Base-by-base conservation (phyloP, 2,113 vertebrate genomes). In the Philantomba maxwellii region DNA sequence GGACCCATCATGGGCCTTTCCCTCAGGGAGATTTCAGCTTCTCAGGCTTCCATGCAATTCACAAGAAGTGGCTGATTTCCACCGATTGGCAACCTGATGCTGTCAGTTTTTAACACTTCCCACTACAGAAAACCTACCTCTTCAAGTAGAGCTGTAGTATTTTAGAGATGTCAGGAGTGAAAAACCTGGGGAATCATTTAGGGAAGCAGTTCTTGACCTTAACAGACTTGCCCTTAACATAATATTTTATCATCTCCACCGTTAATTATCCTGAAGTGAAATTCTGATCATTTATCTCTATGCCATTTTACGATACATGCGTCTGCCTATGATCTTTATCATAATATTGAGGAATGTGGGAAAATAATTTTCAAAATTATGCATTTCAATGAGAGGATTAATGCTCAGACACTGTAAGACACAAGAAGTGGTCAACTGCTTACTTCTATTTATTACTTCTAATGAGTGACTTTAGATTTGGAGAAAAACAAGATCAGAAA, bases 401-500 rank as follows among this genome's bases (percentile, higher is more conserved):
- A 51, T 78, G 36, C 21, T 60, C 60, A 8, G 26, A 70, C 36
- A 78, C 30, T 45, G 80, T 53, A 89, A 55, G 19, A 33, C 36
- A 49, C 64, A 80, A 45, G 33, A 26, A 47, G 28, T 36, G 13
- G 57, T 58, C 85, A 91, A 39, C 5, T 43, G 25, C 62, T 93
- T 70, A 26, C 43, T 75, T 66, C 58, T 96, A 47, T 17, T 73
- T 45, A 43, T 91, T 62, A 33, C 47, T 77, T 60, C 60, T 21
- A 25, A 91, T 10, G 43, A 77, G 21, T 86, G 25, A 58, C 21
- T 87, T 91, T 64, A 88, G 60, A 89, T 93, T 89, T 51, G 9
- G 51, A 5, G 11, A 92, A 85, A 83, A 82, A 51, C 45, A 90
- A 95, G 53, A 57, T 78, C 33, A 83, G 93, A 92, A 94, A 57